phyloP scores from a whole-genome alignment of 2,888 invertebrate genomes.

The Nematopogon swammerdamellus region DNA sequence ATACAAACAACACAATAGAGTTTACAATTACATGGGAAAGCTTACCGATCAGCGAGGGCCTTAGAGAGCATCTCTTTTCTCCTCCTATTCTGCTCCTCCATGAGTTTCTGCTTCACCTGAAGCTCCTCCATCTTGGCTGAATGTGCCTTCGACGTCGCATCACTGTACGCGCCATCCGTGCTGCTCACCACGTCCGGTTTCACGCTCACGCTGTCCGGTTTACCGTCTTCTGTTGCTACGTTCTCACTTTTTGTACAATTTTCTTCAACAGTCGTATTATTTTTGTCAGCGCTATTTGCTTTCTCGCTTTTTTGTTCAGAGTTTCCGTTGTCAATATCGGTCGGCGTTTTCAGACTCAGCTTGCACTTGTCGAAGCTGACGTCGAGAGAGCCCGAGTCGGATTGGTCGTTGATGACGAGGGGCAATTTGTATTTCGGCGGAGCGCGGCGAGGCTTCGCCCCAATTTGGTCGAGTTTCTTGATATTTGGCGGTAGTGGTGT shows the following conservation, averaged over 20 bases:
- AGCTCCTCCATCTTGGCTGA: constrained; percentile 62
- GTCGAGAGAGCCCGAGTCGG: constrained; percentile 28
- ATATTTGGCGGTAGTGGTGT: constrained; percentile 10
- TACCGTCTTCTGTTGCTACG: constrained; percentile 9
- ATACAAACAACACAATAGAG: too few species aligned
- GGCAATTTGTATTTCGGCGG: constrained; percentile 20
- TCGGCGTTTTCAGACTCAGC: constrained; percentile 29
- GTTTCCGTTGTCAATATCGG: too few species aligned
- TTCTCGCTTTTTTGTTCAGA: too few species aligned
- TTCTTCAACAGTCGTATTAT: constrained; percentile 15
- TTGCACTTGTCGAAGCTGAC: constrained; percentile 39
- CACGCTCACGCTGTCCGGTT: constrained; percentile 19
- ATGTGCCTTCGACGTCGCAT: constrained; percentile 36
- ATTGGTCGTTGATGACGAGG: constrained; percentile 16
- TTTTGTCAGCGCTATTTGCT: constrained; percentile 7
- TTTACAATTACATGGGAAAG: constrained; percentile 6
- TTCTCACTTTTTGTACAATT: constrained; percentile 3
- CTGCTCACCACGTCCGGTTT: constrained; percentile 32
- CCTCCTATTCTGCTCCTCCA: constrained; percentile 77
- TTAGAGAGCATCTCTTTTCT: constrained; percentile 69
- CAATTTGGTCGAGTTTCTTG: constrained; percentile 25
- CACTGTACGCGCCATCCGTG: constrained; percentile 28
- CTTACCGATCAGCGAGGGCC: constrained; percentile 70
- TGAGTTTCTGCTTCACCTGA: constrained; percentile 67
- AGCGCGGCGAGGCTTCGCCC: constrained; percentile 18